Evolutionary conservation across 2,888 invertebrate genomes (phyloP), one percentile per base, ranked within the genome.

Genomic region (Brenthis ino): DNA sequence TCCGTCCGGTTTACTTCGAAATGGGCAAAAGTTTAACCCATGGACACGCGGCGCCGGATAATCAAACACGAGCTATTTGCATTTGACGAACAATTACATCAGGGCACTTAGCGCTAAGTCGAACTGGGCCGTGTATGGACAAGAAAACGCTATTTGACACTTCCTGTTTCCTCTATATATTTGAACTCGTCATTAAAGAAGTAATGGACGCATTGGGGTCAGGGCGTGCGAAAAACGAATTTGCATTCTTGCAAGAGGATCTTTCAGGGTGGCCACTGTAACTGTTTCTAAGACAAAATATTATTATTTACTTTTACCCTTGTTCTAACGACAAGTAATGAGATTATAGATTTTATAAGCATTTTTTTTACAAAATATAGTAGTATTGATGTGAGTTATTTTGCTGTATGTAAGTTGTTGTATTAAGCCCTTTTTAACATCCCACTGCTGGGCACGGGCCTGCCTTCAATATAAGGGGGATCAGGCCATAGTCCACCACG

Each of bases 111-210:
- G 83, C 85, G 83, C 82, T 85, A 81, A 83, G 82, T 77, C 79
- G 86, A 91, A 91, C 89, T 90, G 88, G 88, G 86, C 88, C 89
- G 89, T 85, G 86, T 84, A 81, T 79, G 80, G 86, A 91, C 91
- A 93, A 84, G 88, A 87, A 90, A 93, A 91, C 83, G 82, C 92
- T 88, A 91, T 93, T 92, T 91, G 87, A 88, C 85, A 87, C 88
- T 91, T 93, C 92, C 93, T 88, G 91, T 91, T 89, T 90, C 90
- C 90, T 86, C 84, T 81, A 83, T 82, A 82, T 82, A 79, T 84
- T 83, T 83, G 81, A 79, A 77, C 75, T 71, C 79, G 77, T 64
- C 60, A 74, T 77, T 79, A 80, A 82, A 83, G 81, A 80, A 78
- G 77, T 68, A 72, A 69, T 74, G 71, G 79, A 78, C 80, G 77